These are phyloP conservation scores for Caenorhabditis inopinata DNA, from an alignment of 1,140 invertebrate genomes.

Conservation along the genomic window DNA sequence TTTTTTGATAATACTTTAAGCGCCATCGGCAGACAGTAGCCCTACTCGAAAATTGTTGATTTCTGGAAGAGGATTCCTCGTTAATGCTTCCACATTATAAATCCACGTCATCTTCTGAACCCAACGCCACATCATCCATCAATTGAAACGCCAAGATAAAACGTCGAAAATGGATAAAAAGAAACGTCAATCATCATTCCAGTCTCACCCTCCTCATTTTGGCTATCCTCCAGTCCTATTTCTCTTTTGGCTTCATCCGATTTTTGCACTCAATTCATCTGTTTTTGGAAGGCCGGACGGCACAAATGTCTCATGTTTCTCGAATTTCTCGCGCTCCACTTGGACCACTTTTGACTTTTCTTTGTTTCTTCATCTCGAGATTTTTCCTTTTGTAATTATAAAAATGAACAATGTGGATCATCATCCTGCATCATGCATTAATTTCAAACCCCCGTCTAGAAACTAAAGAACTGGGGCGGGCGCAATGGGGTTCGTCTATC, in stretches of 20 bases:
- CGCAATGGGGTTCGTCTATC: too few species aligned
- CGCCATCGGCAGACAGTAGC: too few species aligned
- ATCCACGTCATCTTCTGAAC: conserved; percentile 4
- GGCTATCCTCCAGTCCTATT: neutral
- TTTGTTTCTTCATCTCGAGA: neutral
- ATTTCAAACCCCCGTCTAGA: too few species aligned
- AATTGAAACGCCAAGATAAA: conserved; percentile 27
- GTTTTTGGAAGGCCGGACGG: conserved; percentile 11
- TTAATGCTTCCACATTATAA: too few species aligned
- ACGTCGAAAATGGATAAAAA: neutral
- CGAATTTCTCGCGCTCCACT: conserved; percentile 3
- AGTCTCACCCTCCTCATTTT: neutral
- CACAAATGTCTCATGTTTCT: conserved; percentile 30
- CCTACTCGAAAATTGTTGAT: too few species aligned
- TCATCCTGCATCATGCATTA: too few species aligned
- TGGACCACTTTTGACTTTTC: conserved; percentile 8
- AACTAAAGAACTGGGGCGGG: too few species aligned
- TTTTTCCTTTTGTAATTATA: neutral
- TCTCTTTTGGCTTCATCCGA: conserved; percentile 12
- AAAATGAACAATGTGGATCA: neutral
- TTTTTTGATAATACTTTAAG: too few species aligned
- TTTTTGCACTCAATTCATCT: conserved; percentile 28
- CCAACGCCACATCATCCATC: conserved; percentile 27
- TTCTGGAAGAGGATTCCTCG: too few species aligned
- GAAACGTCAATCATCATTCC: conserved; percentile 32